Base-by-base conservation (phyloP, 1,140 invertebrate species). In the Drosophila saltans region DNA sequence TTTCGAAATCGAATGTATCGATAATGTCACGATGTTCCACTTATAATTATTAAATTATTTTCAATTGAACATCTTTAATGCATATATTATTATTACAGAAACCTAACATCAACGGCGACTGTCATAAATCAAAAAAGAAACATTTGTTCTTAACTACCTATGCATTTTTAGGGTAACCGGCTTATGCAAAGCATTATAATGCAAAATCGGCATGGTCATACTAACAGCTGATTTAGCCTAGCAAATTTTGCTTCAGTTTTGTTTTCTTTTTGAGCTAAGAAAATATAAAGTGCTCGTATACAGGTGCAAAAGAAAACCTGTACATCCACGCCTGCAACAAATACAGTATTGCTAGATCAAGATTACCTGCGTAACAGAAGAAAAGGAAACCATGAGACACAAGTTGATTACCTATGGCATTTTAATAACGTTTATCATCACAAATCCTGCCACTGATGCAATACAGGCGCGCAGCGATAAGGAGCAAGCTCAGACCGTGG, bases 391-490 rank as follows among this genome's bases (percentile, higher is more conserved):
- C 59, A 86, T 81, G 84, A 55, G 62, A 66, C 43, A 48, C 8
- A 77, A 66, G 66, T 26, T 73, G 1, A 40, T 72, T 59, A 43
- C 83, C 6, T 83, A 59, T 69, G 56, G 61, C 40, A 21, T 88
- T 48, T 41, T 82, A 2, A 64, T 86, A 39, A 66, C 63, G 7
- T 78, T 89, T 61, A 4, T 79, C n/a, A 61, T 74, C 10, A 69
- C 57, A 21, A 45, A 64, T 59, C 64, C 69, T 7, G 56, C 55
- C 28, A 68, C 77, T 1, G 16, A 63, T 9, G 90, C 85, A 7
- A 91, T 91, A 28, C 90, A 91, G 48, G 85, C 90, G 7, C 80
- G 90, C 2, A 91, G 90, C 40, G 90, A 91, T 45, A 91, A 91
- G 56, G 90, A 91, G 48, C 80, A 85, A 63, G 74, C 78, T 10